Conservation (phyloP, 2,888 invertebrate genomes). For the Operophtera brumata region DNA sequence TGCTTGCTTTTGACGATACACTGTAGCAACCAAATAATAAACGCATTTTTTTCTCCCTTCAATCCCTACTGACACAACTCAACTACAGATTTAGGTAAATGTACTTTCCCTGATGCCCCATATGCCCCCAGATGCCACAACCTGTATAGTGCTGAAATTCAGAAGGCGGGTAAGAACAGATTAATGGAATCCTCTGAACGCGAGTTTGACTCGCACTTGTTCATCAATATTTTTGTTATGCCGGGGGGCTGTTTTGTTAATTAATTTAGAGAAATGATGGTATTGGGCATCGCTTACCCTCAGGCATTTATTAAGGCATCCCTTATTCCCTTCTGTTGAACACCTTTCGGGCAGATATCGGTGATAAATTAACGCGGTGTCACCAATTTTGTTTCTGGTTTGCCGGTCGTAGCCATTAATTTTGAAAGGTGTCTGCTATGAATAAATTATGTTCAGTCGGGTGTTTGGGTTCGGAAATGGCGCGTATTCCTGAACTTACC, state of each 20-base stretch:
- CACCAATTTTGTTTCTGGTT: slow-evolving; percentile 38
- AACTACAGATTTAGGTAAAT: no score
- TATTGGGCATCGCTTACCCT: slow-evolving; percentile 65
- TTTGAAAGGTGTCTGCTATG: slow-evolving; percentile 12
- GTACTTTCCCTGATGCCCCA: no score
- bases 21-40: no score
- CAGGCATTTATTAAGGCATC: slow-evolving; percentile 36
- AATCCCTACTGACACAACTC: no score
- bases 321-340: slow-evolving; percentile 45
- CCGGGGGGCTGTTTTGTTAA: slow-evolving; percentile 61
- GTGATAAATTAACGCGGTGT: slow-evolving; percentile 50
- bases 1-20: no score
- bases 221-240: slow-evolving; percentile 55
- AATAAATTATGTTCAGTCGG: background rate
- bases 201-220: background rate
- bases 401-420: slow-evolving; percentile 7
- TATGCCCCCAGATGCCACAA: no score
- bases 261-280: slow-evolving; percentile 69
- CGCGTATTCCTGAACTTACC: no score
- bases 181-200: background rate
- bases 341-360: slow-evolving; percentile 56
- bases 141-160: no score
- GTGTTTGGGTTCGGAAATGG: background rate
- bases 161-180: no score
- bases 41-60: no score